Evolutionary conservation across 2,888 invertebrate genomes (phyloP), one percentile per base, ranked within the genome.

Genomic region (Hanleya hanleyi): DNA sequence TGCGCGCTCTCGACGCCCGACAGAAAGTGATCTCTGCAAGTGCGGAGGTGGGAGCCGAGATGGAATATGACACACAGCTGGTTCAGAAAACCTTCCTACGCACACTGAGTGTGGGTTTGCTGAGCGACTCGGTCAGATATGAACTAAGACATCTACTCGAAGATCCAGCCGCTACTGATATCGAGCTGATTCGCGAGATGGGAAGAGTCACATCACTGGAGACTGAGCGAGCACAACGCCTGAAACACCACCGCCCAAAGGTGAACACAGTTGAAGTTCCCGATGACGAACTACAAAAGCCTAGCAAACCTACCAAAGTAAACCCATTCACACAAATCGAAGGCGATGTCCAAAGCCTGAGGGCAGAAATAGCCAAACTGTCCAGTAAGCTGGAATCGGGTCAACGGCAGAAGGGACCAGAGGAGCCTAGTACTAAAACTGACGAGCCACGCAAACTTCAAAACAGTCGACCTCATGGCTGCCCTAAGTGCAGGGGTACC

Each of bases 11-110:
- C 18, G 69, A 68, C n/a, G 15, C 69, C 26, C 61, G 49, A 33
- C 67, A 72, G 15, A 72, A 69, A 47, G 49, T 72, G 6, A 35
- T 47, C 7, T 62, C 29, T 49, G 68, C 72, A n/a, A 50, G 67
- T 36, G 26, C 35, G 4, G 73, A 73, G 47, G 26, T 26, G 15
- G 49, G 29, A 26, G 36, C 49, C 32, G 71, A 67, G 18, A 50
- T 67, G 29, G 57, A 51, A 37, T 71, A 67, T 38, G 57, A 22
- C 47, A 47, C 49, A 29, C 57, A 66, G 38, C 41, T 71, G 18
- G 37, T 71, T 15, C 57, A 66, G 7, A 37, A 36, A 18, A 38
- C 67, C 18, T 71, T 71, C 38, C 15, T 67, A 22, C 33, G 36
- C 26, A n/a, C 71, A 3, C 36, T 71, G 9, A 12, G 32, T 6